A percentile compares a stretch with the other conserved stretches of the same genome.
Evolutionary conservation across 2,888 invertebrate species (phyloP).

Genomic region (Cremastinae sp.): DNA sequence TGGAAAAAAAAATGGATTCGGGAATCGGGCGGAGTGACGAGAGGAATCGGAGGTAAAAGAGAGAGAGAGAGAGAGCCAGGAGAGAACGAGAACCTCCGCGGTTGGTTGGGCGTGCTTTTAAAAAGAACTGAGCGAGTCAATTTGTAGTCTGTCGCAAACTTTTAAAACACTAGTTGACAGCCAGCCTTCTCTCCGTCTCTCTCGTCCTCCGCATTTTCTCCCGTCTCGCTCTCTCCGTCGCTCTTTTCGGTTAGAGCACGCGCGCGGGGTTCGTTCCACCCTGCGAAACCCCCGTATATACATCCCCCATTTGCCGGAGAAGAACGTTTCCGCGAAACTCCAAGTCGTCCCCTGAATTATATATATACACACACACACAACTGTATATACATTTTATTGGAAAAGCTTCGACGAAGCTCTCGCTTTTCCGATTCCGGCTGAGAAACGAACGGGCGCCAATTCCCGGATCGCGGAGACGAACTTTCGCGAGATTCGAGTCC

Average conservation of each 20-base stretch:
- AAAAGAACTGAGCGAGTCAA: conserved; percentile 81
- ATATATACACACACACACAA: not conserved
- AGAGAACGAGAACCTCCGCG: conserved; percentile 68
- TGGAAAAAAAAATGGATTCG: conserved; percentile 11
- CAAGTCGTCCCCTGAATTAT: conserved; percentile 13
- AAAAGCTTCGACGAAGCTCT: conserved; percentile 14
- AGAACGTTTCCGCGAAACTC: conserved; percentile 78
- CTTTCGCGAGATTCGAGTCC: not conserved
- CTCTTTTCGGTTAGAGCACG: conserved; percentile 23
- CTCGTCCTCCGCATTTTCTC: conserved; percentile 64
- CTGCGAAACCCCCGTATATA: conserved; percentile 36
- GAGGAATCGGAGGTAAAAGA: conserved; percentile 14
- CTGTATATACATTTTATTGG: conserved; percentile 18
- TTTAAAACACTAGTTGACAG: conserved; percentile 81
- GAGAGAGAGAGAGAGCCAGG: conserved; percentile 10
- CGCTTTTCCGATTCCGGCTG: not conserved
- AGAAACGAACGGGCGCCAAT: conserved; percentile 2
- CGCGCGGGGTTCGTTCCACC: conserved; percentile 45
- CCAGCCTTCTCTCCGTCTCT: conserved; percentile 64
- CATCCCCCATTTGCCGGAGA: conserved; percentile 69
- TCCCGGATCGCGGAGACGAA: not conserved
- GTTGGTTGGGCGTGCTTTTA: conserved; percentile 78
- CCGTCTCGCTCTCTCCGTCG: conserved; percentile 3
- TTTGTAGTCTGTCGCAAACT: conserved; percentile 81
- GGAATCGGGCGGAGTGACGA: conserved; percentile 18